These are phyloP conservation scores for Cosmorhoe ocellata DNA, from an alignment of 2,888 invertebrate species.

Conservation along the genomic window DNA sequence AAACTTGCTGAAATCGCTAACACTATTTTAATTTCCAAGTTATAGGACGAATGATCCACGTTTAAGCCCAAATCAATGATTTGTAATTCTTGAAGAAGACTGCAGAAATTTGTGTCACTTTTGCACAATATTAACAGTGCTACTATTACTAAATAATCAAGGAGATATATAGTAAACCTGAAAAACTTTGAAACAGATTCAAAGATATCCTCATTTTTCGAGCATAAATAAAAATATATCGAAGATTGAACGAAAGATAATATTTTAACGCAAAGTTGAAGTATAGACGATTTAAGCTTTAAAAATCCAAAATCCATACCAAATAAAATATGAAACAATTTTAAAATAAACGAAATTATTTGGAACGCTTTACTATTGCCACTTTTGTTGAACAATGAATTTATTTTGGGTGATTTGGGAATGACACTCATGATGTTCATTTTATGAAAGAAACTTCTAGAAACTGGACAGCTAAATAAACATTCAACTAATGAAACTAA, in stretches of 20 bases:
- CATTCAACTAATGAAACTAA: too few relatives aligned
- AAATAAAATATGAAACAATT: not conserved
- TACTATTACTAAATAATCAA: not conserved
- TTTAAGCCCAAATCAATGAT: not conserved
- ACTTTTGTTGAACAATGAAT: not conserved
- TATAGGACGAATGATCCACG: not conserved
- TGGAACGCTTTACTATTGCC: not conserved
- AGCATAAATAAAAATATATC: not conserved
- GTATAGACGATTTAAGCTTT: not conserved
- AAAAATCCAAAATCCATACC: conserved; percentile 13
- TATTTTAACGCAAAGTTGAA: not conserved
- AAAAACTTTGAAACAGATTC: not conserved
- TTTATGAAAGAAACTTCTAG: too few relatives aligned
- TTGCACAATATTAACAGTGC: not conserved
- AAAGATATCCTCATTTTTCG: not conserved
- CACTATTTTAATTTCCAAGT: not conserved
- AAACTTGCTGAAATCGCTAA: not conserved
- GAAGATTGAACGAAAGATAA: not conserved
- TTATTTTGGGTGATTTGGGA: not conserved
- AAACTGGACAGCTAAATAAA: too few relatives aligned
- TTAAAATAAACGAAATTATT: not conserved
- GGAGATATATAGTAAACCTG: not conserved
- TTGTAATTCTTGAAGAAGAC: not conserved
- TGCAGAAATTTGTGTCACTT: not conserved
- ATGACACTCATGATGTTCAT: not conserved